phyloP scores from a whole-genome alignment of 2,888 invertebrate species.

The Harpalus rufipes region DNA sequence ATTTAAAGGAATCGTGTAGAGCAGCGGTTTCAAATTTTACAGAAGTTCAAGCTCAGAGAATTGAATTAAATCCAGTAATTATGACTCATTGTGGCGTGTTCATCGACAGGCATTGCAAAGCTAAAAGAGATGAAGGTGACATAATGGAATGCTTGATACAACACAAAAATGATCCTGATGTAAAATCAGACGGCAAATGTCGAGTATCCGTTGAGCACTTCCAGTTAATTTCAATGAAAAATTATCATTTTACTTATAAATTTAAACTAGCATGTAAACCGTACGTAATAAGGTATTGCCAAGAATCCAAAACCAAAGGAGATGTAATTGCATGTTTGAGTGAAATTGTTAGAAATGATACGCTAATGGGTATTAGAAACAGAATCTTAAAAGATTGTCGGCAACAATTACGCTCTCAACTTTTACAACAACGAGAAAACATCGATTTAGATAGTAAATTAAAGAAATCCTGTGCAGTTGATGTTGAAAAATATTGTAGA shows the following conservation, averaged over 20 bases:
- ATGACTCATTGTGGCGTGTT: conserved; percentile 89
- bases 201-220: conserved; percentile 97
- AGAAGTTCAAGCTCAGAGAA: conserved; percentile 92
- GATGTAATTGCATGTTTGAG: conserved; percentile 93
- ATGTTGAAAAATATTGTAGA: conserved; percentile 87
- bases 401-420: conserved; percentile 93
- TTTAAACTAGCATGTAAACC: conserved; percentile 96
- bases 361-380: conserved; percentile 86
- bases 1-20: conserved; percentile 84
- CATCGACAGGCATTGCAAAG: conserved; percentile 87
- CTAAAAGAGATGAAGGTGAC: conserved; percentile 89
- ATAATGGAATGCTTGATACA: conserved; percentile 96
- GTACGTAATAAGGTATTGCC: conserved; percentile 85
- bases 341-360: conserved; percentile 93
- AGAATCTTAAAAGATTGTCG: conserved; percentile 93
- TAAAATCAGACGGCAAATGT: conserved; percentile 90
- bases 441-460: conserved; percentile 91
- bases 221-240: conserved; percentile 94
- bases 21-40: conserved; percentile 90
- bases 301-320: conserved; percentile 85
- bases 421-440: conserved; percentile 94
- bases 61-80: conserved; percentile 93
- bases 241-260: conserved; percentile 95
- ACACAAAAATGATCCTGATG: conserved; percentile 92
- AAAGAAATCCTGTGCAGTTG: conserved; percentile 88